Conservation (phyloP, 2,113 vertebrate genomes). For the Setophaga petechia region DNA sequence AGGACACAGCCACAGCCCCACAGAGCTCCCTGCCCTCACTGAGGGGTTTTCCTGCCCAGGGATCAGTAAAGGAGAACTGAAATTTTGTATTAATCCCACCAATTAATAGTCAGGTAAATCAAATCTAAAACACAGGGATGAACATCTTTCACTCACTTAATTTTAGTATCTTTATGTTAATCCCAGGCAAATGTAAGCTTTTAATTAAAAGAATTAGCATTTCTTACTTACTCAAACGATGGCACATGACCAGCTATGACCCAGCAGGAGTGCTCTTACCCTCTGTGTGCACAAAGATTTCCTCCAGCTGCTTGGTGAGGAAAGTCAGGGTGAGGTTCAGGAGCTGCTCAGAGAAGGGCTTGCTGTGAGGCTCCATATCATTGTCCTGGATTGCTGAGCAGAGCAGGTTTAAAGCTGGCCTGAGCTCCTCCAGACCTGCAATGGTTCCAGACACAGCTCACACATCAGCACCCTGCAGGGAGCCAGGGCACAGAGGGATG, state of each 20-base stretch:
- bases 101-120: neutral
- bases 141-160: neutral
- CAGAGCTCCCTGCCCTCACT: neutral
- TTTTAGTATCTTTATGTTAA: neutral
- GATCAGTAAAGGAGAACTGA: neutral
- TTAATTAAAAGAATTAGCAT: neutral
- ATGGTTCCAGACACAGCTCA: neutral
- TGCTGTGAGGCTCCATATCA: conserved; percentile 87
- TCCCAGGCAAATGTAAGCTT: neutral
- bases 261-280: conserved; percentile 61
- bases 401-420: conserved; percentile 88
- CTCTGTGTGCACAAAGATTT: conserved; percentile 70
- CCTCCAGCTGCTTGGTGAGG: conserved; percentile 84
- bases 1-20: neutral
- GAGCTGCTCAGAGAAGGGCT: conserved; percentile 92
- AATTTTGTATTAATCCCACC: neutral
- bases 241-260: rapidly evolving
- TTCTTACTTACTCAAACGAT: neutral
- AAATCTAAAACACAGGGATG: neutral
- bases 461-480: rapidly evolving
- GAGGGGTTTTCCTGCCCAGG: neutral
- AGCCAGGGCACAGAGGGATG: rapidly evolving
- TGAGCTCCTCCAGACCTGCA: conserved; percentile 85
- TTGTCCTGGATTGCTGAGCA: conserved; percentile 85
- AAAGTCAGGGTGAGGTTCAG: conserved; percentile 86